Conservation (phyloP, 2,888 invertebrate genomes). For the Synergus itoensis region DNA sequence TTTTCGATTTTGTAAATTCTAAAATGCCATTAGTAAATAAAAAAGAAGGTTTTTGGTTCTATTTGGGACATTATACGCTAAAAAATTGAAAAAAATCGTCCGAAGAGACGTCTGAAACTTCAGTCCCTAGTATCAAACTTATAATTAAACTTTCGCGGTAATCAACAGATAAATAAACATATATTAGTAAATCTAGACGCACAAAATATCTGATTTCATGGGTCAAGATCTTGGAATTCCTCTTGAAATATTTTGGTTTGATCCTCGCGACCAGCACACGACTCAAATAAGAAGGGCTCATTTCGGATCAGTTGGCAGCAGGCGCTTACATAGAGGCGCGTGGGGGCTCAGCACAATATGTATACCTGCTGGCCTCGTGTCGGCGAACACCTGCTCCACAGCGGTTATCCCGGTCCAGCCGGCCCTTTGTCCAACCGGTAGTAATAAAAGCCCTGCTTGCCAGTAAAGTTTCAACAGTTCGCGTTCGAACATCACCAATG, state of each 20-base stretch:
- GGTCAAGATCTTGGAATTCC: background rate
- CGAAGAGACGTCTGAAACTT: too few relatives aligned
- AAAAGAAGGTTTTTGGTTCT: too few relatives aligned
- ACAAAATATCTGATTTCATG: conserved; percentile 10
- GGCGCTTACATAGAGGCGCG: conserved; percentile 31
- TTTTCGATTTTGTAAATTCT: too few relatives aligned
- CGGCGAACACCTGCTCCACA: conserved; percentile 73
- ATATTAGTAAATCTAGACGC: background rate
- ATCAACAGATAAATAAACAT: too few relatives aligned
- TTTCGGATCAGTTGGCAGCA: conserved; percentile 22
- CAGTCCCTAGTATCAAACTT: too few relatives aligned
- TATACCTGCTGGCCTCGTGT: conserved; percentile 72
- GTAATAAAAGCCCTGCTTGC: conserved; percentile 63
- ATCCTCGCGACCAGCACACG: conserved; percentile 35
- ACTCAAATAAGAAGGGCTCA: background rate
- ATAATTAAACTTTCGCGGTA: too few relatives aligned
- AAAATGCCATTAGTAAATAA: too few relatives aligned
- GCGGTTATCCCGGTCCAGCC: conserved; percentile 59
- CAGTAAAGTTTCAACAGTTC: conserved; percentile 28
- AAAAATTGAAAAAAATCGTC: too few relatives aligned
- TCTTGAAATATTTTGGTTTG: conserved; percentile 28
- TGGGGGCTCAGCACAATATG: conserved; percentile 44
- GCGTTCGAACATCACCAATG: conserved; percentile 47
- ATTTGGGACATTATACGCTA: too few relatives aligned
- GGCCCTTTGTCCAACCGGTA: conserved; percentile 65